Evolutionary conservation across 2,797 vertebrate genomes (phyloP).

Genomic region (Tympanoctomys barrerae): DNA sequence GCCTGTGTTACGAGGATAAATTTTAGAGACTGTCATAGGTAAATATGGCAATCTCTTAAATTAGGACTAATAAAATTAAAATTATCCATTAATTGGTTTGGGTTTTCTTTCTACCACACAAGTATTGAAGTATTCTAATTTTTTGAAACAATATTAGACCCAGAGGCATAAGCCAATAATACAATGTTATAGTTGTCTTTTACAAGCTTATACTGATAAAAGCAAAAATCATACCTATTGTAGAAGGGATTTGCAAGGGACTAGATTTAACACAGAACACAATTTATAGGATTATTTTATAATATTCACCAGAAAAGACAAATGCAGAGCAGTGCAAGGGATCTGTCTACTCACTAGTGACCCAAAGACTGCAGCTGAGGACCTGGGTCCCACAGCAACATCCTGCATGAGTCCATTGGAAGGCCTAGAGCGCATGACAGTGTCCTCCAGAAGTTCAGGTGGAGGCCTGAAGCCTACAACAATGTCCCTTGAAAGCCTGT

Average conservation of each 20-base stretch:
- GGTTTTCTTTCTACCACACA: neutral
- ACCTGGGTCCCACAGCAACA: neutral
- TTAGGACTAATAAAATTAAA: constrained; percentile 7
- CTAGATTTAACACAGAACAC: neutral
- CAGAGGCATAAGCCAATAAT: neutral
- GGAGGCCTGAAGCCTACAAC: neutral
- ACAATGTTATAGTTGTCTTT: constrained; percentile 25
- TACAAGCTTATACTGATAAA: constrained; percentile 1
- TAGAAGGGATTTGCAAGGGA: neutral
- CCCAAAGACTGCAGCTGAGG: neutral
- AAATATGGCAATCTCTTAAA: constrained; percentile 40
- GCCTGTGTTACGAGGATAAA: neutral
- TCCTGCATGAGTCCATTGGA: neutral
- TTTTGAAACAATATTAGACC: neutral
- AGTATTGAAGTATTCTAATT: constrained; percentile 33
- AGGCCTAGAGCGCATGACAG: too few relatives aligned
- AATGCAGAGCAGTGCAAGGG: neutral
- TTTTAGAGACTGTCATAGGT: neutral
- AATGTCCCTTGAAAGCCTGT: neutral
- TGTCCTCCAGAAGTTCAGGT: neutral
- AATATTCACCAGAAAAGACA: neutral
- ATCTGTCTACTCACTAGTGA: neutral
- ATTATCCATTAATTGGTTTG: neutral
- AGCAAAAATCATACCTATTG: neutral
- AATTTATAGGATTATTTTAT: neutral